Percentiles rank a stretch among this genome's conserved stretches.
Conservation (phyloP, 2,888 invertebrate species). For the Dynastes maya region DNA sequence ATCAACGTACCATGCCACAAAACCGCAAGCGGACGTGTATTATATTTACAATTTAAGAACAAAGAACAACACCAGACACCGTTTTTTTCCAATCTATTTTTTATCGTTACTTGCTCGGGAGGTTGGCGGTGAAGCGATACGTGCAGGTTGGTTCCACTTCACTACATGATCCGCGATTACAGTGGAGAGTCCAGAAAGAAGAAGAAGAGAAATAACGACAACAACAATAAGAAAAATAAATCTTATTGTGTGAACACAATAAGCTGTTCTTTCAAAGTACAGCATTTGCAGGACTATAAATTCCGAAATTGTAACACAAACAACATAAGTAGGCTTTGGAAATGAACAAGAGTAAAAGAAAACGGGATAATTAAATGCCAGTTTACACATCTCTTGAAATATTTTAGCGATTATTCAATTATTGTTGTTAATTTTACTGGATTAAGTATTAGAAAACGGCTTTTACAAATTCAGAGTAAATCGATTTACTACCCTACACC, state of each 20-base stretch:
- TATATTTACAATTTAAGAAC: slow-evolving; percentile 63
- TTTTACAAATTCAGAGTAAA: no score
- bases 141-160: slow-evolving; percentile 63
- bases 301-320: no score
- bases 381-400: no score
- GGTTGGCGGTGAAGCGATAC: slow-evolving; percentile 59
- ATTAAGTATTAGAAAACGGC: no score
- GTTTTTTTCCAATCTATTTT: slow-evolving; percentile 58
- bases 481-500: no score
- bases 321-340: no score
- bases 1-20: slow-evolving; percentile 52
- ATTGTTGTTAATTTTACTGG: no score
- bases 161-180: slow-evolving; percentile 64
- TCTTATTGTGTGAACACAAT: slow-evolving; percentile 42
- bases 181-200: slow-evolving; percentile 47
- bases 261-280: not conserved
- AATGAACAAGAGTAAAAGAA: no score
- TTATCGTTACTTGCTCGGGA: slow-evolving; percentile 54
- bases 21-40: slow-evolving; percentile 66
- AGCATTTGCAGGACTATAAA: no score
- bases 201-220: not conserved
- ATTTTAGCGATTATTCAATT: no score
- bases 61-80: slow-evolving; percentile 53
- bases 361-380: no score
- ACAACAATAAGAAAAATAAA: slow-evolving; percentile 16